phyloP scores from a whole-genome alignment of 2,888 invertebrate species.

The Deilephila elpenor region DNA sequence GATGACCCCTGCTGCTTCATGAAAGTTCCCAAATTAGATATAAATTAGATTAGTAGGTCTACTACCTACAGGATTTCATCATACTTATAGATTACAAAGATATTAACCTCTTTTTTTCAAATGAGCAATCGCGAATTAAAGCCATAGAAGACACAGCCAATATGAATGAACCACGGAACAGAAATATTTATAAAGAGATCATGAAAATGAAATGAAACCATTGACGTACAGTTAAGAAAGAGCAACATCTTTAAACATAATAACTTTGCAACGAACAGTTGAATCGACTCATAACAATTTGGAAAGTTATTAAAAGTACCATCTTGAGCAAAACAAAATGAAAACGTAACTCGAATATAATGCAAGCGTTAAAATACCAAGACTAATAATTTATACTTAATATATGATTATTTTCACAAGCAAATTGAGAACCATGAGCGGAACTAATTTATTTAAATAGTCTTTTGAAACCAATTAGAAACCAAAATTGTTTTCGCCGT shows the following conservation, averaged over 20 bases:
- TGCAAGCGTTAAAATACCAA: neutral
- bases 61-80: too few relatives aligned
- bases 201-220: neutral
- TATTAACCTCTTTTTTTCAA: too few relatives aligned
- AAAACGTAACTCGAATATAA: conserved; percentile 7
- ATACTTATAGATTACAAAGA: too few relatives aligned
- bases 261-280: conserved; percentile 55
- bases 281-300: conserved; percentile 64
- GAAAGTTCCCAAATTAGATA: too few relatives aligned
- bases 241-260: conserved; percentile 50
- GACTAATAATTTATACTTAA: neutral
- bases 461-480: neutral
- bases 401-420: conserved; percentile 10
- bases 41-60: too few relatives aligned
- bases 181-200: neutral
- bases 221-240: conserved; percentile 31
- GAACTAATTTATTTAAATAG: conserved; percentile 23
- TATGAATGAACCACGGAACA: neutral
- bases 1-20: too few relatives aligned
- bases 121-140: neutral
- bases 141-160: neutral
- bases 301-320: conserved; percentile 39
- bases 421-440: conserved; percentile 6
- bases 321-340: conserved; percentile 22
- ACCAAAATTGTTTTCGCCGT: conserved; percentile 4